Conservation (phyloP, 2,113 vertebrate genomes). For the Saccopteryx leptura region DNA sequence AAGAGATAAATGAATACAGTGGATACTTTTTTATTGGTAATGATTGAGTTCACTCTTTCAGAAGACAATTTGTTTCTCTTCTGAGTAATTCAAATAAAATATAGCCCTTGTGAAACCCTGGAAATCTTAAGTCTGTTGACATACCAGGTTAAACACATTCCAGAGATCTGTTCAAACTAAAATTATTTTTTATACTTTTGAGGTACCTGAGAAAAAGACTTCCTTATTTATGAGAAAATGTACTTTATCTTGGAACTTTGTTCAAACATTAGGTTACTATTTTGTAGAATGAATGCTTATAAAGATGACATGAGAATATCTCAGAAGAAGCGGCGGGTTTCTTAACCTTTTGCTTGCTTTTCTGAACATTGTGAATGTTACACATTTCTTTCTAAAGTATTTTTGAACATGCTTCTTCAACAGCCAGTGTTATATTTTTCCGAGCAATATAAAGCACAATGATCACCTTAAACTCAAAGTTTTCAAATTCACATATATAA, state of each 20-base stretch:
- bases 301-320: slow-evolving; percentile 81
- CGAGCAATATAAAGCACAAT: slow-evolving; percentile 96
- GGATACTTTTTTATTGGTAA: slow-evolving; percentile 89
- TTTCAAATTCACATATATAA: slow-evolving; percentile 90
- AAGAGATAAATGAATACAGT: slow-evolving; percentile 87
- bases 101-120: slow-evolving; percentile 89
- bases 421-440: slow-evolving; percentile 93
- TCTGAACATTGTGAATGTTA: slow-evolving; percentile 85
- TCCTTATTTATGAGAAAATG: slow-evolving; percentile 89
- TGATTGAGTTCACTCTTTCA: slow-evolving; percentile 87
- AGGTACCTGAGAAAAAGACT: slow-evolving; percentile 89
- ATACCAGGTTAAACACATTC: slow-evolving; percentile 92
- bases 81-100: slow-evolving; percentile 86
- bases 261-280: slow-evolving; percentile 86
- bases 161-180: slow-evolving; percentile 87
- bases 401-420: slow-evolving; percentile 93
- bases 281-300: slow-evolving; percentile 86
- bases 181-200: slow-evolving; percentile 89
- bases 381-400: slow-evolving; percentile 86
- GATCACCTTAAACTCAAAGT: slow-evolving; percentile 92
- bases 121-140: slow-evolving; percentile 85
- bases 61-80: slow-evolving; percentile 87
- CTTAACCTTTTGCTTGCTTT: slow-evolving; percentile 78
- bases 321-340: slow-evolving; percentile 85
- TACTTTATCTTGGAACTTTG: slow-evolving; percentile 88